Conservation (phyloP, 2,888 invertebrate species). For the Taphrorychus bicolor region DNA sequence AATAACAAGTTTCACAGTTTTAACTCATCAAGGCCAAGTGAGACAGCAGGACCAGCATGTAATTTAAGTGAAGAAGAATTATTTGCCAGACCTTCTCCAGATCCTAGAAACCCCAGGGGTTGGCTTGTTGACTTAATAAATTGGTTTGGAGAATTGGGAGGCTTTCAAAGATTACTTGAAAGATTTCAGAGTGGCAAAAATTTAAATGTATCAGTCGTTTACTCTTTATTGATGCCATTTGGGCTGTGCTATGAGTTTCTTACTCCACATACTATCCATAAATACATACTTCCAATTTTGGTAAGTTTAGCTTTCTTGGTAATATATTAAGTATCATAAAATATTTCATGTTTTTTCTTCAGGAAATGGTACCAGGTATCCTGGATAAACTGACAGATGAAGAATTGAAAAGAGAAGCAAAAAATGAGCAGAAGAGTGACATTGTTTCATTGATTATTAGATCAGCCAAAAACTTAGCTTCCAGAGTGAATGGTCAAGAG, state of each 20-base stretch:
- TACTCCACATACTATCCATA: conserved; percentile 87
- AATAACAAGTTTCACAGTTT: conserved; percentile 94
- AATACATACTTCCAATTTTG: conserved; percentile 90
- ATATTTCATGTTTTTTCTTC: too few species aligned
- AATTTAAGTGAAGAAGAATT: conserved; percentile 73
- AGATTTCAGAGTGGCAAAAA: conserved; percentile 80
- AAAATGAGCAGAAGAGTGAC: conserved; percentile 95
- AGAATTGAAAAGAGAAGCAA: conserved; percentile 93
- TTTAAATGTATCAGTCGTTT: conserved; percentile 78
- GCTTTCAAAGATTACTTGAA: conserved; percentile 85
- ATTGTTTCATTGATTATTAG: conserved; percentile 94
- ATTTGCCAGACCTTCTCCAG: conserved; percentile 76
- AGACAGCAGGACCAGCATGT: conserved; percentile 69
- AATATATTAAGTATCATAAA: too few species aligned
- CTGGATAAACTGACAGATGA: conserved; percentile 94
- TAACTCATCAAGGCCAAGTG: conserved; percentile 79
- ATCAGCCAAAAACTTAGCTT: conserved; percentile 87
- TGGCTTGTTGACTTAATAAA: conserved; percentile 98
- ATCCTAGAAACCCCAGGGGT: conserved; percentile 86
- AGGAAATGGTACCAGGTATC: conserved; percentile 88
- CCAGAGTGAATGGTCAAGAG: conserved; percentile 84
- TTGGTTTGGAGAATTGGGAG: conserved; percentile 88
- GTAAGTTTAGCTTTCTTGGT: too few species aligned
- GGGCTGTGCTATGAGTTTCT: conserved; percentile 91
- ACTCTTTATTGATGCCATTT: conserved; percentile 86